phyloP scores from a whole-genome alignment of 2,797 vertebrate species.

The Orestias chungarensis region DNA sequence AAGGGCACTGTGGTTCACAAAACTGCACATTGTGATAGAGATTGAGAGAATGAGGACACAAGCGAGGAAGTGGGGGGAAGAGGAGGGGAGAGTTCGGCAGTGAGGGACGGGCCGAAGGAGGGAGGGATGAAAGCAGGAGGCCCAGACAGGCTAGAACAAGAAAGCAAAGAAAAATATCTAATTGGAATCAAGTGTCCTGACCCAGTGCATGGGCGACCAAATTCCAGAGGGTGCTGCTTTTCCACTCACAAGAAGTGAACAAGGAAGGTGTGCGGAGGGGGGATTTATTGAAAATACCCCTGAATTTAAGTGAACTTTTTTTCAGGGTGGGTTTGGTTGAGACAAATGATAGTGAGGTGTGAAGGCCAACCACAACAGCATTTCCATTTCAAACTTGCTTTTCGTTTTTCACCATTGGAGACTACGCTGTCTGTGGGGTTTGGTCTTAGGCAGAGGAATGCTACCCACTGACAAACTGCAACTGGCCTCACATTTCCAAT shows the following conservation, averaged over 20 bases:
- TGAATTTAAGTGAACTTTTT: slow-evolving; percentile 69
- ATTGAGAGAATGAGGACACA: slow-evolving; percentile 68
- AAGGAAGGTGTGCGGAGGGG: slow-evolving; percentile 26
- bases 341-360: slow-evolving; percentile 75
- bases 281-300: slow-evolving; percentile 69
- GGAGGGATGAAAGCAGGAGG: slow-evolving; percentile 73
- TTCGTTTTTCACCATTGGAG: slow-evolving; percentile 43
- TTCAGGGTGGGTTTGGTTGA: slow-evolving; percentile 71
- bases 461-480: slow-evolving; percentile 50
- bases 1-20: slow-evolving; percentile 53
- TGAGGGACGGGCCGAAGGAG: slow-evolving; percentile 58
- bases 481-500: slow-evolving; percentile 81
- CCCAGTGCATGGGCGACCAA: slow-evolving; percentile 75
- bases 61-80: slow-evolving; percentile 56
- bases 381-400: slow-evolving; percentile 67
- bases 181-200: slow-evolving; percentile 85
- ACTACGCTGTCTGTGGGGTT: slow-evolving; percentile 37
- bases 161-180: slow-evolving; percentile 83
- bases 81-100: slow-evolving; percentile 66
- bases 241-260: slow-evolving; percentile 65
- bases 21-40: slow-evolving; percentile 65
- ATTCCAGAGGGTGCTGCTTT: slow-evolving; percentile 80
- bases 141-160: slow-evolving; percentile 82
- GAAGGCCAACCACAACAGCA: slow-evolving; percentile 65
- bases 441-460: slow-evolving; percentile 57